A percentile compares a stretch with the other conserved stretches of the same genome.
Evolutionary conservation across 2,113 vertebrate species (phyloP).

Genomic region (Zingel zingel): DNA sequence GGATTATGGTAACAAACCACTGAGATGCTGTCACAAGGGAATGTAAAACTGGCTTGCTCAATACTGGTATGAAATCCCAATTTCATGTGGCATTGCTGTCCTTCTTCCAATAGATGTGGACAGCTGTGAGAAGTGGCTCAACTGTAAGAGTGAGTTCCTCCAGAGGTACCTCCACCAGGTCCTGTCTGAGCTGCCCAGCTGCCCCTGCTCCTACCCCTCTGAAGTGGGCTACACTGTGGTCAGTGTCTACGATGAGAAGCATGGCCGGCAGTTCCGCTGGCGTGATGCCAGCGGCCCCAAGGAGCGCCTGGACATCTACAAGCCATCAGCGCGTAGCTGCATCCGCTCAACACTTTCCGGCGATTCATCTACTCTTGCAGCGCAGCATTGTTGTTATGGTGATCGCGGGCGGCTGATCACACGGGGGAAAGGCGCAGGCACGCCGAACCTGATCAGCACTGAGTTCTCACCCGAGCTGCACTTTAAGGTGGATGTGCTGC

Average conservation of each 20-base stretch:
- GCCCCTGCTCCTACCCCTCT: conserved; percentile 90
- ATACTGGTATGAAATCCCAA: background rate
- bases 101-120: conserved; percentile 85
- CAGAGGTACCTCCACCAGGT: conserved; percentile 90
- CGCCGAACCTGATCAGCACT: conserved; percentile 91
- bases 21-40: background rate
- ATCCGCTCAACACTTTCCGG: conserved; percentile 89
- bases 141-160: conserved; percentile 94
- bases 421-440: conserved; percentile 90
- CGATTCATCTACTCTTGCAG: conserved; percentile 88
- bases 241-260: conserved; percentile 86
- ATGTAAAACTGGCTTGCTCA: background rate
- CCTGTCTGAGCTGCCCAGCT: conserved; percentile 90
- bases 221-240: conserved; percentile 86
- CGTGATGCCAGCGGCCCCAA: conserved; percentile 89
- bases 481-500: conserved; percentile 93
- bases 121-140: conserved; percentile 96
- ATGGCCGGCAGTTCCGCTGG: conserved; percentile 88
- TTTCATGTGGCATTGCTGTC: background rate
- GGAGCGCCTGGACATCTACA: conserved; percentile 93
- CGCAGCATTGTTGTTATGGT: conserved; percentile 94
- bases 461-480: conserved; percentile 94
- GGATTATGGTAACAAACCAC: background rate
- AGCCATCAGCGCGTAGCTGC: conserved; percentile 90
- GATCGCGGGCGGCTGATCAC: conserved; percentile 90